These are phyloP conservation scores for Littorina saxatilis DNA, from an alignment of 1,140 invertebrate genomes.

Conservation along the genomic window DNA sequence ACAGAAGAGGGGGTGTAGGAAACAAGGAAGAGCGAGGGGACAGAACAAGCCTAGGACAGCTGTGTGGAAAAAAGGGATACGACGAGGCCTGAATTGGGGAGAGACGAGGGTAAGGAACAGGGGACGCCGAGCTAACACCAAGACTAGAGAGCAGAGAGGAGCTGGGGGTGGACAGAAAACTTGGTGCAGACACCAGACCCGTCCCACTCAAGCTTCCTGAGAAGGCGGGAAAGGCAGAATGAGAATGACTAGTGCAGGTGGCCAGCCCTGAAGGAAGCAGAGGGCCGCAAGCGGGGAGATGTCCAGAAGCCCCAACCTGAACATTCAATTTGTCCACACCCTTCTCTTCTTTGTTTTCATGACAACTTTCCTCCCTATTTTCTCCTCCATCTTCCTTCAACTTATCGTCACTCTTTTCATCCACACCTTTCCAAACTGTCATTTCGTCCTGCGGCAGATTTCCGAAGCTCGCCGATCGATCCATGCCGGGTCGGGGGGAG, in stretches of 20 bases:
- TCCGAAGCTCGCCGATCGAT: slow-evolving; percentile 9
- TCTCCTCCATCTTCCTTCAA: neutral
- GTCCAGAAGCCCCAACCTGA: too few species aligned
- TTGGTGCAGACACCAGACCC: neutral
- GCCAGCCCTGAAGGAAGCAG: neutral
- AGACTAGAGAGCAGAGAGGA: neutral
- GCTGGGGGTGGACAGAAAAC: neutral
- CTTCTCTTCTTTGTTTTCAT: too few species aligned
- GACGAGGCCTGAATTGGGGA: neutral
- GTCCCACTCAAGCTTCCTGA: neutral
- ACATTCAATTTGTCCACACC: too few species aligned
- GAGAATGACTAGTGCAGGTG: too few species aligned
- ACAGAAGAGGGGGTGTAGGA: neutral
- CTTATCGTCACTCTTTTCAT: neutral
- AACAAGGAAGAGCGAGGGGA: slow-evolving; percentile 2
- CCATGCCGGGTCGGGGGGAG: slow-evolving; percentile 4
- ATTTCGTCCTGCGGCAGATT: slow-evolving; percentile 3
- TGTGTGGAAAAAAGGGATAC: neutral
- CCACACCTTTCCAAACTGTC: slow-evolving; percentile 36
- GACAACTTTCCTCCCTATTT: neutral
- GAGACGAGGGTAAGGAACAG: neutral
- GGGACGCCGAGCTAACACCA: neutral
- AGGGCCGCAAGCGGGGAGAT: neutral
- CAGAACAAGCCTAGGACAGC: neutral
- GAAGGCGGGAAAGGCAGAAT: neutral